Base-by-base conservation (phyloP, 2,888 invertebrate genomes). In the Urechis unicinctus region DNA sequence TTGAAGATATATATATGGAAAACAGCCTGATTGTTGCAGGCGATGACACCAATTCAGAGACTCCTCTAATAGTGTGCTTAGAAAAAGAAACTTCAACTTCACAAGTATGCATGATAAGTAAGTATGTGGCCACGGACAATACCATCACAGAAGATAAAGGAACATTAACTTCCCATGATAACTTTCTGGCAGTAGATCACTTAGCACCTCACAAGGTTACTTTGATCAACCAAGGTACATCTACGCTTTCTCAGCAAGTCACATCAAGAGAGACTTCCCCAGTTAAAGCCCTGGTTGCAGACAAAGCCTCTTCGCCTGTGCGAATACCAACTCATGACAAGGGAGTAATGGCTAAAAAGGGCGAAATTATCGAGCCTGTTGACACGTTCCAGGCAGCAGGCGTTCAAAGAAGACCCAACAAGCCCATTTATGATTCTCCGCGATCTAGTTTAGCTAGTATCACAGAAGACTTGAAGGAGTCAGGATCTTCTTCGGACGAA, bases 81-180 rank as follows among this genome's bases (percentile, higher is more conserved):
- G 65, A 65, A 13, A 60, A 61, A 46, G 59, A 59, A 28, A 64
- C 65, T 24, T 55, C 47, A n/a, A 65, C 65, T n/a, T 49, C 56
- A 2, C 51, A 44, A 13, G 48, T 62, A 2, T 51, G 47, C 29
- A 28, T 48, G 6, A 52, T 64, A 50, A 51, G 62, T 55, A 65
- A 65, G 44, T 57, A 53, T 26, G 53, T 61, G 24, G 53, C 56
- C 9, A 65, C 65, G 1, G 62, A 61, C 24, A 64, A 58, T 41
- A 56, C 49, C 21, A 28, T 21, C 3, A 61, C 50, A 22, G 55
- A 29, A 3, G 63, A 65, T 26, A 62, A 64, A 42, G 52, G 54
- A 17, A 61, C 61, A 4, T 42, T 28, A 13, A 59, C 54, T 4
- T 47, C 59, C 3, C 29, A 46, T 2, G 63, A 65, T 41, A 49